Evolutionary conservation across 2,113 vertebrate species (phyloP).

Genomic region (Oreotragus oreotragus): DNA sequence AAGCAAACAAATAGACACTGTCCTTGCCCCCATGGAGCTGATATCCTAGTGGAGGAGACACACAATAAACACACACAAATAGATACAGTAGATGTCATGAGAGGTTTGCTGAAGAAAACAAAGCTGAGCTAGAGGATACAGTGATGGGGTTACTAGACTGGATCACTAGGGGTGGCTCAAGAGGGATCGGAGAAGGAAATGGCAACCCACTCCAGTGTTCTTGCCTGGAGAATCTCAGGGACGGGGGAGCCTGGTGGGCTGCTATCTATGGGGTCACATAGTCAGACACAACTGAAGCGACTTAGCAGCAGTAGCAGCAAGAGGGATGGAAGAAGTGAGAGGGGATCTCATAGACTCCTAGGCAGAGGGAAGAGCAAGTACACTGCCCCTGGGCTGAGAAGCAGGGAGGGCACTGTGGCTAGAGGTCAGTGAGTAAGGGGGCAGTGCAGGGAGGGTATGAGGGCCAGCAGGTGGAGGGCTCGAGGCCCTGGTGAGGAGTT

Average conservation of each 20-base stretch:
- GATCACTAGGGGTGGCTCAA: neutral
- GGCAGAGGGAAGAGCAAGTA: neutral
- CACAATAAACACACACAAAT: neutral
- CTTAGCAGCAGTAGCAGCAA: too few species aligned
- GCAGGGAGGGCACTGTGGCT: neutral
- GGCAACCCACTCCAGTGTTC: too few species aligned
- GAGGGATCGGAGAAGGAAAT: too few species aligned
- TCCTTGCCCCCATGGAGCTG: neutral
- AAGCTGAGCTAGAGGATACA: neutral
- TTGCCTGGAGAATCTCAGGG: too few species aligned
- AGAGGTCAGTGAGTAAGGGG: neutral
- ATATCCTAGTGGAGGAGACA: neutral
- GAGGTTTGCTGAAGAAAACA: neutral
- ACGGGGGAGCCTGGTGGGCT: too few species aligned
- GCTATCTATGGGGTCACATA: too few species aligned
- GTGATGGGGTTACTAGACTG: too few species aligned
- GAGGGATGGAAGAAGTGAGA: neutral
- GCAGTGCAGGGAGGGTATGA: neutral
- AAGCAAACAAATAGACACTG: neutral
- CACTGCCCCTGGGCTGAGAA: neutral
- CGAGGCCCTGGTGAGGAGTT: neutral
- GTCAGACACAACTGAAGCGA: too few species aligned
- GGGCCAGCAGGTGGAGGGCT: neutral
- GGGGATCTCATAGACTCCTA: neutral
- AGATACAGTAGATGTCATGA: neutral